Percentiles rank a stretch among this genome's conserved stretches.
These are phyloP conservation scores for Brachionus koreanus DNA, from an alignment of 1,140 invertebrate genomes.

Conservation along the genomic window DNA sequence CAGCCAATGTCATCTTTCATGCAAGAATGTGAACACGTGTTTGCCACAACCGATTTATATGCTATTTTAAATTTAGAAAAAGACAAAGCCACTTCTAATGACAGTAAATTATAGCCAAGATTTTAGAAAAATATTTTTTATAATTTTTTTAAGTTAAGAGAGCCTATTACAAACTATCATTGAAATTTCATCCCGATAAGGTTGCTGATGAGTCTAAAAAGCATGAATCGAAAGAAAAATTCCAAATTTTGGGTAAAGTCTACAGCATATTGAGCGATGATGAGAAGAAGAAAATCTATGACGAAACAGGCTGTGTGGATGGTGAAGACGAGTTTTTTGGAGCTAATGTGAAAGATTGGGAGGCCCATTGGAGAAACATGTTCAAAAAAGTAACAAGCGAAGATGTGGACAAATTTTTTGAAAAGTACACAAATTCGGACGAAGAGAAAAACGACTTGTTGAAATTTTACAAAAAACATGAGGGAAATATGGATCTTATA, in stretches of 20 bases:
- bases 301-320: constrained; percentile 70
- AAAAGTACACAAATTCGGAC: constrained; percentile 73
- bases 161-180: constrained; percentile 82
- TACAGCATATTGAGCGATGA: constrained; percentile 79
- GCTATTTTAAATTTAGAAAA: constrained; percentile 26
- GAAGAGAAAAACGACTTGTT: constrained; percentile 73
- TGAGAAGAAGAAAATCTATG: constrained; percentile 76
- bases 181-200: constrained; percentile 85
- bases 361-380: constrained; percentile 75
- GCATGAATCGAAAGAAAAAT: constrained; percentile 78
- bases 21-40: not conserved
- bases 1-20: not conserved
- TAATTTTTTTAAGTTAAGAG: constrained; percentile 66
- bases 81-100: not conserved
- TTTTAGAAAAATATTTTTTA: not conserved
- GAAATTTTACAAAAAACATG: constrained; percentile 69
- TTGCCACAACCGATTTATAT: constrained; percentile 22
- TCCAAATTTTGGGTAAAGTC: constrained; percentile 82
- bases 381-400: constrained; percentile 80
- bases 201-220: constrained; percentile 71
- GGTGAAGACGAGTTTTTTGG: constrained; percentile 67
- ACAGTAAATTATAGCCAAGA: not conserved
- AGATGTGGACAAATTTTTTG: constrained; percentile 79
- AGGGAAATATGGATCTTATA: constrained; percentile 87
- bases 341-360: constrained; percentile 70